Conservation (phyloP, 2,113 vertebrate species). For the Sterna hirundo region DNA sequence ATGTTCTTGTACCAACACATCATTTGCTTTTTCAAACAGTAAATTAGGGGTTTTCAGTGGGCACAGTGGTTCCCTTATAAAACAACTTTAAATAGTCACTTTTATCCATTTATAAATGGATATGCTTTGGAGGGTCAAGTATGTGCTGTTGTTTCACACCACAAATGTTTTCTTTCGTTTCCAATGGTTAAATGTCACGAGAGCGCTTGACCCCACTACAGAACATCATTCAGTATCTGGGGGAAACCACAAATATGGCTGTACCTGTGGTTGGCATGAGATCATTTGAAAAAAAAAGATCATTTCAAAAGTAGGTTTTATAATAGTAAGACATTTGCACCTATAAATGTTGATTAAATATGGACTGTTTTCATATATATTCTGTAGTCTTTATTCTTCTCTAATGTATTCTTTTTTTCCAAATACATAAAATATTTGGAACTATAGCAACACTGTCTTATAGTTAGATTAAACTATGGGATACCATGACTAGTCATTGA, state of each 20-base stretch:
- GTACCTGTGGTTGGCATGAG: constrained; percentile 37
- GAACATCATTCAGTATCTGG: constrained; percentile 55
- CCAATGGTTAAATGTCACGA: constrained; percentile 69
- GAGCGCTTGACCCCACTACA: constrained; percentile 55
- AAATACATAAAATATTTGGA: not conserved
- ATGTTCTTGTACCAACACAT: constrained; percentile 70
- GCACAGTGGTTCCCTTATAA: constrained; percentile 74
- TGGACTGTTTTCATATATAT: not conserved
- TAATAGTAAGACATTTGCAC: not conserved
- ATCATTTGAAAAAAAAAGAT: constrained; percentile 51
- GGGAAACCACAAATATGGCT: constrained; percentile 42
- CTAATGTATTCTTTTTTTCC: not conserved
- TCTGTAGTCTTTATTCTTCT: not conserved
- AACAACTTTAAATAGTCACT: constrained; percentile 74
- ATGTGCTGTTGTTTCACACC: constrained; percentile 70
- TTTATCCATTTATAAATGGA: constrained; percentile 76
- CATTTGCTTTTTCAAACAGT: constrained; percentile 73
- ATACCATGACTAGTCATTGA: not conserved
- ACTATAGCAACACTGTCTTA: not conserved
- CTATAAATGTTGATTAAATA: not conserved
- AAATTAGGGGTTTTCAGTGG: constrained; percentile 71
- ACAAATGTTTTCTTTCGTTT: constrained; percentile 74
- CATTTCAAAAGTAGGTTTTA: constrained; percentile 56
- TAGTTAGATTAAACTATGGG: not conserved
- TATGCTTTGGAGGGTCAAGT: constrained; percentile 67